Conservation (phyloP, 2,888 invertebrate genomes). For the Exephanes ischioxanthus region DNA sequence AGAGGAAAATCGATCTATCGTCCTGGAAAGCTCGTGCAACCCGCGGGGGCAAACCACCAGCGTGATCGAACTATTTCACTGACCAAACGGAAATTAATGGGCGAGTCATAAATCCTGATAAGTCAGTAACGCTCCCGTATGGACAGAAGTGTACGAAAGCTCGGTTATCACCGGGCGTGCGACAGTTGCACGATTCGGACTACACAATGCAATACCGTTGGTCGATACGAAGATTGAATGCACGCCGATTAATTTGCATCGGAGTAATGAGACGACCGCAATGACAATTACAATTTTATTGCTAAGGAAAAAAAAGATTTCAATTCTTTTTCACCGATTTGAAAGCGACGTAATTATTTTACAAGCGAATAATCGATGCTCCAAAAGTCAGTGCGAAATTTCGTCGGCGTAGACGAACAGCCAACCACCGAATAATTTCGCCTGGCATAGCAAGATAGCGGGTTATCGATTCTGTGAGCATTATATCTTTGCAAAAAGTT, state of each 20-base stretch:
- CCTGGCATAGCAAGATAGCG: no score
- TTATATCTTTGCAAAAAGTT: no score
- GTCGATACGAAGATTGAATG: neutral
- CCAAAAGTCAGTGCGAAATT: neutral
- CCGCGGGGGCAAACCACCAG: constrained; percentile 13
- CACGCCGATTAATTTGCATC: neutral
- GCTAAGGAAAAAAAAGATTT: neutral
- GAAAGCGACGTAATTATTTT: neutral
- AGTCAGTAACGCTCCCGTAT: constrained; percentile 17
- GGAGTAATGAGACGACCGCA: neutral
- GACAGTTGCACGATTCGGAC: constrained; percentile 2
- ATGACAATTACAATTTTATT: neutral
- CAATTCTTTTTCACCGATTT: neutral
- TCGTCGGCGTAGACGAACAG: neutral
- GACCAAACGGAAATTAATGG: constrained; percentile 44
- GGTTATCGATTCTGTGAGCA: no score
- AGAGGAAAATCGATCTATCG: constrained; percentile 18
- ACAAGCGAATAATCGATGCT: neutral
- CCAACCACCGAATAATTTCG: no score
- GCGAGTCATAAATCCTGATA: constrained; percentile 44
- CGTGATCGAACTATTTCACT: constrained; percentile 32
- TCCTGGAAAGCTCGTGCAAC: neutral
- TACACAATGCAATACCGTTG: neutral
- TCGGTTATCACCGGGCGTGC: constrained; percentile 17
- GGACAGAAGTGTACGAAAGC: constrained; percentile 13